Conservation (phyloP, 2,797 vertebrate genomes). For the Sebastes hopkinsi region DNA sequence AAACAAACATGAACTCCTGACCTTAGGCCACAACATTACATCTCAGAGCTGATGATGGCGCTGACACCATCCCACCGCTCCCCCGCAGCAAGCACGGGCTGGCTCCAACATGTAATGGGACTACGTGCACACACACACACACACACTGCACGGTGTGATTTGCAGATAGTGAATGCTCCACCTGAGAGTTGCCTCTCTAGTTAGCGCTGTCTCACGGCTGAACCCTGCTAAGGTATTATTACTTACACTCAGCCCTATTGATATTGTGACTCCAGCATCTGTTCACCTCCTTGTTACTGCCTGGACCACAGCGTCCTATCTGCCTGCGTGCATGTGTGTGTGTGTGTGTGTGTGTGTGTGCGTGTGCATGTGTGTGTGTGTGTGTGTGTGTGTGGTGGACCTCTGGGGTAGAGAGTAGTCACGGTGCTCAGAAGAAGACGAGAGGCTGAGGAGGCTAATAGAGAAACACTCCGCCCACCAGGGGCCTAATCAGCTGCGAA, state of each 20-base stretch:
- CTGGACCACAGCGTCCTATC: constrained; percentile 61
- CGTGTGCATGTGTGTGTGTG: constrained; percentile 6
- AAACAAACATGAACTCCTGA: constrained; percentile 79
- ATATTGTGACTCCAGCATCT: constrained; percentile 80
- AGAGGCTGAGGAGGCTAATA: constrained; percentile 72
- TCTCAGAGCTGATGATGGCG: constrained; percentile 69
- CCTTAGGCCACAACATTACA: constrained; percentile 67
- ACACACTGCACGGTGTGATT: constrained; percentile 63
- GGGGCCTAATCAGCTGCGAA: constrained; percentile 78
- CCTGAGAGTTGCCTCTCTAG: constrained; percentile 77
- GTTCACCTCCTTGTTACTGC: constrained; percentile 79
- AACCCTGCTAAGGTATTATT: constrained; percentile 76
- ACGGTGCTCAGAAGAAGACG: constrained; percentile 59
- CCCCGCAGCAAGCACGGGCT: constrained; percentile 47
- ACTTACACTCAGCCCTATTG: constrained; percentile 75
- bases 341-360: neutral
- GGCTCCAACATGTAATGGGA: constrained; percentile 57
- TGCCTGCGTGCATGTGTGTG: constrained; percentile 55
- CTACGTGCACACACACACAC: constrained; percentile 42
- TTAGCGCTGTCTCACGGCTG: constrained; percentile 72
- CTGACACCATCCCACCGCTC: constrained; percentile 53
- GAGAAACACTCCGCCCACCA: constrained; percentile 74
- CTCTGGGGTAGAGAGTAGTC: constrained; percentile 69
- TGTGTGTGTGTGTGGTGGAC: constrained; percentile 28
- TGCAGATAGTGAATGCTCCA: constrained; percentile 79